phyloP scores from a whole-genome alignment of 1,140 invertebrate species.

The Drosophila yakuba region DNA sequence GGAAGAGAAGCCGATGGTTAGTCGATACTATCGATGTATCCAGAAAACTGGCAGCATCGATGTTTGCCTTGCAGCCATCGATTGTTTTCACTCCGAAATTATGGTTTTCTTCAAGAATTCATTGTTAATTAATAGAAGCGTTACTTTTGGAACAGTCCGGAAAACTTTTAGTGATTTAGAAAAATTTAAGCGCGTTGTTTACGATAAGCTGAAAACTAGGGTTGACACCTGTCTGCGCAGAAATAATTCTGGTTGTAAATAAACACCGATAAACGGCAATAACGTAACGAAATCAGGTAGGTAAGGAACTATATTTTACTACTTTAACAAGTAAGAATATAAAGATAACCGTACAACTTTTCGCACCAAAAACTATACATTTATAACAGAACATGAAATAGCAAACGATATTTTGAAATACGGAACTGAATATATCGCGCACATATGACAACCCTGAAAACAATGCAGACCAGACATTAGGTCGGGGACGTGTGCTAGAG shows the following conservation, averaged over 20 bases:
- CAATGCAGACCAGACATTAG: slow-evolving; percentile 56
- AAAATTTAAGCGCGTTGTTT: background rate
- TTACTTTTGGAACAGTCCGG: too few species aligned
- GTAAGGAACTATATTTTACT: background rate
- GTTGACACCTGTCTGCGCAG: slow-evolving; percentile 10
- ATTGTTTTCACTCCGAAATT: too few species aligned
- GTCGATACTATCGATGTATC: background rate
- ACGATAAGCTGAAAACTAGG: background rate
- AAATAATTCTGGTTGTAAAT: background rate
- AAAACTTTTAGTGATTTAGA: background rate
- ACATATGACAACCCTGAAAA: slow-evolving; percentile 23
- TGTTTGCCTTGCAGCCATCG: too few species aligned
- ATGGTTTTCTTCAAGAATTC: too few species aligned
- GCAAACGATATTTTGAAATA: background rate
- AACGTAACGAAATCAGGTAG: too few species aligned
- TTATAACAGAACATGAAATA: background rate
- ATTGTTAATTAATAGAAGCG: too few species aligned
- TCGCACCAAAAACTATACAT: background rate
- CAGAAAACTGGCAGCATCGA: too few species aligned
- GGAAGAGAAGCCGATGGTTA: background rate
- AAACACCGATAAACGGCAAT: background rate
- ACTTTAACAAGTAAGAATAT: too few species aligned
- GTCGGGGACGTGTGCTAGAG: slow-evolving; percentile 56
- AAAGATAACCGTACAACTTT: too few species aligned
- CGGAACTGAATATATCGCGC: background rate